Conservation (phyloP, 2,888 invertebrate species). For the Bugula neritina region DNA sequence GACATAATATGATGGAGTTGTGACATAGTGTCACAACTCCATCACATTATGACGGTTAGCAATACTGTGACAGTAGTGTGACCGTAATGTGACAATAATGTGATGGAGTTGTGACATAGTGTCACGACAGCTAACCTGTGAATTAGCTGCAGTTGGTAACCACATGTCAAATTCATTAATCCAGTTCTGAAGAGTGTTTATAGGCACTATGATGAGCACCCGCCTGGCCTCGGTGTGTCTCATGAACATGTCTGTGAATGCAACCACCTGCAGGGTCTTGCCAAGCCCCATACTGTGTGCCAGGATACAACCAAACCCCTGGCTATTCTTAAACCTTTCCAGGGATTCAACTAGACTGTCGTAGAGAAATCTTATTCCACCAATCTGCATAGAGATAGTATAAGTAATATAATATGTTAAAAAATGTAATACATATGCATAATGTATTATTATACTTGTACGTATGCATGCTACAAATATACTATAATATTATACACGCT, state of each 20-base stretch:
- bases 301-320: conserved; percentile 92
- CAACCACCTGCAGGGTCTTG: conserved; percentile 87
- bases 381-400: conserved; percentile 65
- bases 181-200: conserved; percentile 98
- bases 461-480: too few relatives aligned
- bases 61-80: not conserved
- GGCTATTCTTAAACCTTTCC: conserved; percentile 74
- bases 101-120: too few relatives aligned
- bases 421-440: too few relatives aligned
- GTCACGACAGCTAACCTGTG: too few relatives aligned
- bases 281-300: conserved; percentile 99
- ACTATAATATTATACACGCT: too few relatives aligned
- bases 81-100: not conserved
- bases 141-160: conserved; percentile 62
- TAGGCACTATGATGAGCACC: conserved; percentile 93
- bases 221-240: conserved; percentile 80
- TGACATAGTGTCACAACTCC: too few relatives aligned
- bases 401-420: too few relatives aligned
- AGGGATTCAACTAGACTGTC: conserved; percentile 94
- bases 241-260: conserved; percentile 92
- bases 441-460: too few relatives aligned
- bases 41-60: too few relatives aligned
- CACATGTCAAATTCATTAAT: conserved; percentile 94
- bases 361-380: conserved; percentile 88
- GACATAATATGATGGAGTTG: too few relatives aligned